These are phyloP conservation scores for Tonatia bakeri DNA, from an alignment of 2,113 vertebrate species.

Conservation along the genomic window DNA sequence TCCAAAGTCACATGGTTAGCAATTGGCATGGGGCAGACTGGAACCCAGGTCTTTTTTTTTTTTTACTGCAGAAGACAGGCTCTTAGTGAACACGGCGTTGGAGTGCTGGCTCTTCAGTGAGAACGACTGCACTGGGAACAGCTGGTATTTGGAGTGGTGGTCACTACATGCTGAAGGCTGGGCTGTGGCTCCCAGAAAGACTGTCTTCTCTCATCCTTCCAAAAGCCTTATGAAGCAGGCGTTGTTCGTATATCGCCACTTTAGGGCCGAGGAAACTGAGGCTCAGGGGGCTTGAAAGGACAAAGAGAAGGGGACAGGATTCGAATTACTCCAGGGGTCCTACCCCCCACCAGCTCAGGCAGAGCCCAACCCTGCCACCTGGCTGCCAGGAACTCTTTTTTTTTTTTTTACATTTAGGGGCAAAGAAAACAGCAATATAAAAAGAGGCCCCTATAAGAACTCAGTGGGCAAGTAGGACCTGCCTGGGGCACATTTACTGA, in stretches of 20 bases:
- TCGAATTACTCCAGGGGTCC: rapidly evolving
- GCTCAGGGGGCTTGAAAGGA: not conserved
- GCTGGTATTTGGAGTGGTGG: not conserved
- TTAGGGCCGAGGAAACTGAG: not conserved
- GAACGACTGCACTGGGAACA: not conserved
- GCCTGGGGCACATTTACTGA: constrained; percentile 70
- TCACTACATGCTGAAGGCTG: not conserved
- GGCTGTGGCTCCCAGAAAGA: not conserved
- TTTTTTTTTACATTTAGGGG: constrained; percentile 68
- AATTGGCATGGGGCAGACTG: not conserved
- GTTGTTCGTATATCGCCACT: not conserved
- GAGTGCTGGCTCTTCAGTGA: not conserved
- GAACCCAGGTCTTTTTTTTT: not conserved
- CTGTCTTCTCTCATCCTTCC: not conserved
- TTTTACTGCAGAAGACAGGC: not conserved
- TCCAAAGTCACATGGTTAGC: not conserved
- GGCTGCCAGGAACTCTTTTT: constrained; percentile 18
- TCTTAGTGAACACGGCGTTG: not conserved
- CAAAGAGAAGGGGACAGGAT: not conserved
- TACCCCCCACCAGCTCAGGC: rapidly evolving
- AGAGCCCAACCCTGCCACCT: not conserved
- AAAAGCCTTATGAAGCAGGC: not conserved
- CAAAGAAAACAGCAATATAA: constrained; percentile 65
- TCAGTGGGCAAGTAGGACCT: constrained; percentile 51
- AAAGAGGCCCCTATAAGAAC: constrained; percentile 63